A percentile compares a stretch with the other conserved stretches of the same genome.
phyloP scores from a whole-genome alignment of 2,797 vertebrate genomes.

The Rhinogobio ventralis region DNA sequence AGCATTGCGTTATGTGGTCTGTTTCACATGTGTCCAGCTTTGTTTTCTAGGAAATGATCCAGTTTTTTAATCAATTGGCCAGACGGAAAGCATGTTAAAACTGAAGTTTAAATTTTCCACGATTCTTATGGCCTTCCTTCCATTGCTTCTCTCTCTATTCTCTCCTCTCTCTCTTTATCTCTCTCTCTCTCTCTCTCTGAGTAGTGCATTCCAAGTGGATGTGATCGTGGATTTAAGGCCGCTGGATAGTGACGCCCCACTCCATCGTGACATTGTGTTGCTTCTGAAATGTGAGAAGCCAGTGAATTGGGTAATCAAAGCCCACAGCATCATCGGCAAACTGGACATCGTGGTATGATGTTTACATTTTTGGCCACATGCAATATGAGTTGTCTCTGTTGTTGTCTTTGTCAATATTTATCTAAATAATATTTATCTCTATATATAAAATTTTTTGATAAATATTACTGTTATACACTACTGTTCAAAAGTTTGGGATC shows the following conservation, averaged over 20 bases:
- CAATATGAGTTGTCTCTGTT: not conserved
- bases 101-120: slow-evolving; percentile 63
- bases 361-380: not conserved
- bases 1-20: slow-evolving; percentile 75
- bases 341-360: slow-evolving; percentile 88
- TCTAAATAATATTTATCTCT: too few relatives aligned
- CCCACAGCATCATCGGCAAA: slow-evolving; percentile 83
- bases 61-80: slow-evolving; percentile 92
- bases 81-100: slow-evolving; percentile 84
- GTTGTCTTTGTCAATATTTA: too few relatives aligned
- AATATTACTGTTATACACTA: too few relatives aligned
- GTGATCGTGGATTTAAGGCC: slow-evolving; percentile 92
- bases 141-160: not conserved
- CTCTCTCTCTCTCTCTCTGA: slow-evolving; percentile 38
- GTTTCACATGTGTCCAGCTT: slow-evolving; percentile 83
- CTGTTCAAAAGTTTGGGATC: too few relatives aligned
- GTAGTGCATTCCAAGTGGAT: slow-evolving; percentile 95
- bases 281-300: slow-evolving; percentile 91
- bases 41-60: slow-evolving; percentile 81
- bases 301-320: slow-evolving; percentile 97
- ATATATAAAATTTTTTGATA: too few relatives aligned
- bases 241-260: slow-evolving; percentile 74
- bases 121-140: slow-evolving; percentile 55
- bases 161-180: not conserved
- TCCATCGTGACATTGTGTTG: slow-evolving; percentile 85